Evolutionary conservation across 2,888 invertebrate species (phyloP).

Genomic region (Kryphioiulus occultus): DNA sequence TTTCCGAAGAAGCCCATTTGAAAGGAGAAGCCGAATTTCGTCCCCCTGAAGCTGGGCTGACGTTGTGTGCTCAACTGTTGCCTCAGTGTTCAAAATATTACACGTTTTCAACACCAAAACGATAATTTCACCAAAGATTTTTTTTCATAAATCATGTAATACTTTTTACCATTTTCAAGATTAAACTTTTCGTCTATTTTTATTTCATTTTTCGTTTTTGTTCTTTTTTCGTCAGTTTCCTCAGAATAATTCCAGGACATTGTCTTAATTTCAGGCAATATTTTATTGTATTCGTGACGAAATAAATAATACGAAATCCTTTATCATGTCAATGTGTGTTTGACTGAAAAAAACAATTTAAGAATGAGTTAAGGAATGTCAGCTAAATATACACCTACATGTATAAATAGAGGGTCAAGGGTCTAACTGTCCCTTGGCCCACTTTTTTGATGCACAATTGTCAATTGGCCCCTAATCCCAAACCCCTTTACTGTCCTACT

Average conservation of each 20-base stretch:
- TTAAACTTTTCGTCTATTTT: not conserved
- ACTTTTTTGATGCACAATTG: not conserved
- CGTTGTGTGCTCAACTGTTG: not conserved
- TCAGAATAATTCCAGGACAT: too few species aligned
- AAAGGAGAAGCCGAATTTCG: not conserved
- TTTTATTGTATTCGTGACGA: too few species aligned
- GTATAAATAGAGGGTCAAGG: not conserved
- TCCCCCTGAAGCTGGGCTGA: not conserved
- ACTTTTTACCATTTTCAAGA: not conserved
- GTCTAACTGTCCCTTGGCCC: not conserved
- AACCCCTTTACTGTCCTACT: not conserved
- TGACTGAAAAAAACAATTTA: too few species aligned
- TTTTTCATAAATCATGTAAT: not conserved
- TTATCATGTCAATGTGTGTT: too few species aligned
- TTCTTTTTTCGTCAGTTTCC: too few species aligned
- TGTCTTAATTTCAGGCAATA: too few species aligned
- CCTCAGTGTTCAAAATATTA: conserved; percentile 24
- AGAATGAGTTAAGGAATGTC: not conserved
- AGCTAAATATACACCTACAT: not conserved
- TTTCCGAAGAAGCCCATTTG: not conserved
- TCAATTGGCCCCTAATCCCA: too few species aligned
- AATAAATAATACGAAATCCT: too few species aligned
- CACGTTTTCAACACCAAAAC: not conserved
- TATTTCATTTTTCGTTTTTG: not conserved
- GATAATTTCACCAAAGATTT: not conserved